A percentile compares a stretch with the other conserved stretches of the same genome.
phyloP scores from a whole-genome alignment of 2,888 invertebrate genomes.

The Strigamia crassipes region DNA sequence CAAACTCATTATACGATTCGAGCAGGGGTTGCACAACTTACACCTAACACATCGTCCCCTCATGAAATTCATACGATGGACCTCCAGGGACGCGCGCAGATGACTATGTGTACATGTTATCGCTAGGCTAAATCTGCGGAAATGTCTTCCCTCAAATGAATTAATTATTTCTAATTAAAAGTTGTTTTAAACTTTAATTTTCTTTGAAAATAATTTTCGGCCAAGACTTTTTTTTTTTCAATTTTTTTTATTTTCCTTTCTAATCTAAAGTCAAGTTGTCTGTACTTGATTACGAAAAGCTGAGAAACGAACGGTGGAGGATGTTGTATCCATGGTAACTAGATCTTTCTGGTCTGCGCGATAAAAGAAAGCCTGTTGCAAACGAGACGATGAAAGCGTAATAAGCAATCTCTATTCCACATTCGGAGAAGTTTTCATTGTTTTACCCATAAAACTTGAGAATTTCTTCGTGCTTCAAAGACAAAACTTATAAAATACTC shows the following conservation, averaged over 20 bases:
- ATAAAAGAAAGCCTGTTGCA: slow-evolving; percentile 35
- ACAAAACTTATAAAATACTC: too few species aligned
- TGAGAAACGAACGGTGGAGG: not conserved
- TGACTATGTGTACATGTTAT: not conserved
- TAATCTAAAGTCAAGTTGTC: too few species aligned
- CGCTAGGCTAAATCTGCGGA: not conserved
- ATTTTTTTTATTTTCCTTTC: too few species aligned
- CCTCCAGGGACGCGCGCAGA: not conserved
- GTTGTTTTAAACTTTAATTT: too few species aligned
- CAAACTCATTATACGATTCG: slow-evolving; percentile 6
- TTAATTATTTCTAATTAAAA: too few species aligned
- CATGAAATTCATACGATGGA: slow-evolving; percentile 36
- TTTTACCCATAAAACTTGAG: not conserved
- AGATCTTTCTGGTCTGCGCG: not conserved
- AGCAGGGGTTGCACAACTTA: slow-evolving; percentile 32
- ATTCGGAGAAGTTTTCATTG: not conserved
- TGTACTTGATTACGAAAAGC: not conserved
- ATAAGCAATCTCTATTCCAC: slow-evolving; percentile 38
- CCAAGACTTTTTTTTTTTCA: too few species aligned
- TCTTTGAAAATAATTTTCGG: too few species aligned
- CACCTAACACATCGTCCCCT: slow-evolving; percentile 22
- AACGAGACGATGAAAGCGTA: slow-evolving; percentile 29
- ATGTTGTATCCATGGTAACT: slow-evolving; percentile 1
- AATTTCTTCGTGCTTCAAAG: too few species aligned
- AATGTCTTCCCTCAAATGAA: not conserved